Percentiles rank a stretch among this genome's conserved stretches.
Conservation (phyloP, 2,113 vertebrate genomes). For the Alligator mississippiensis region DNA sequence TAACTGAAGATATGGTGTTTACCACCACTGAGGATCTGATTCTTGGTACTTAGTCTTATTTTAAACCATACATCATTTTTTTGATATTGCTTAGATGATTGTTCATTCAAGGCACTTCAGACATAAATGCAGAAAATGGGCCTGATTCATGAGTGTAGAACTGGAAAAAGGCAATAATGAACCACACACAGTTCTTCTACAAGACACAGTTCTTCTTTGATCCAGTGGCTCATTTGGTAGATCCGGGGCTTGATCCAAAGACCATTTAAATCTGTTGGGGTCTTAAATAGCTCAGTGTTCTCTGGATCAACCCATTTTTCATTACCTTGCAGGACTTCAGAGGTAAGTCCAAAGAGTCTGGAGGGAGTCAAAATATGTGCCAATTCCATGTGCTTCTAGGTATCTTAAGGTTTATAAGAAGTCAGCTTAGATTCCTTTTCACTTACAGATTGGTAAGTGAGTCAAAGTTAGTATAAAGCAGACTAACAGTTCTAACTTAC, state of each 20-base stretch:
- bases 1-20: slow-evolving; percentile 7
- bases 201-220: background rate
- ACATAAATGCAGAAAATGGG: background rate
- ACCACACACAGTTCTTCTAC: background rate
- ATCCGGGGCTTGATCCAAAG: slow-evolving; percentile 66
- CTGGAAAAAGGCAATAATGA: background rate
- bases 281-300: slow-evolving; percentile 5
- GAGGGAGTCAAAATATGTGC: background rate
- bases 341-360: slow-evolving; percentile 53
- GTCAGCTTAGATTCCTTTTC: background rate
- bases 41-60: slow-evolving; percentile 28
- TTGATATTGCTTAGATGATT: background rate
- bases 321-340: slow-evolving; percentile 27
- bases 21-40: background rate
- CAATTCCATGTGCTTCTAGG: background rate
- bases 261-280: slow-evolving; percentile 39
- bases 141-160: background rate
- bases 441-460: background rate
- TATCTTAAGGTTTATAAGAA: background rate
- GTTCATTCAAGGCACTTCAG: background rate
- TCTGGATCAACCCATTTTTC: slow-evolving; percentile 44
- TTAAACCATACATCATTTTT: background rate
- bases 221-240: slow-evolving; percentile 50
- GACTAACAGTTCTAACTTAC: background rate
- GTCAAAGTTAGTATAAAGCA: background rate